These are phyloP conservation scores for Oncorhynchus keta DNA, from an alignment of 2,113 vertebrate species.

Conservation along the genomic window DNA sequence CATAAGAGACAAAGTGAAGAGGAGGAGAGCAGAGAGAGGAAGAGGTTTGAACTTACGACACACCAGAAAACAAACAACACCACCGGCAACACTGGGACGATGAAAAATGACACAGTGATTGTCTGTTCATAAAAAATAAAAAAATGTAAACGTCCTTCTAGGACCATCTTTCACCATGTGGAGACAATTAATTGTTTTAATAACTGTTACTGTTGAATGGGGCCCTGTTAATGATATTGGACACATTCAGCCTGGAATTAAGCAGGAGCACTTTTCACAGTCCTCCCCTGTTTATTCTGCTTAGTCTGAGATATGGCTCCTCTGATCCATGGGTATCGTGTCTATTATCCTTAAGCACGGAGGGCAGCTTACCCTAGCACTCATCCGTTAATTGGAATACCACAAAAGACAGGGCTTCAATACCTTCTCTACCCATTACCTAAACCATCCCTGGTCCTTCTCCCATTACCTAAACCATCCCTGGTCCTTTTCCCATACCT, in stretches of 20 bases:
- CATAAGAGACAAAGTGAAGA: constrained; percentile 69
- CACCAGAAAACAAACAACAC: constrained; percentile 61
- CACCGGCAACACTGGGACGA: constrained; percentile 47
- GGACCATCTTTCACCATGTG: constrained; percentile 20
- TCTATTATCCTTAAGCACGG: constrained; percentile 15
- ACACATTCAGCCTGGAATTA: constrained; percentile 24
- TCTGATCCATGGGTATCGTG: background rate
- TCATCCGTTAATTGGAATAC: background rate
- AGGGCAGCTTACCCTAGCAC: constrained; percentile 3
- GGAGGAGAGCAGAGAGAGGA: constrained; percentile 75
- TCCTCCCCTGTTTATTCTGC: constrained; percentile 14
- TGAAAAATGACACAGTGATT: constrained; percentile 70
- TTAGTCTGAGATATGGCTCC: background rate
- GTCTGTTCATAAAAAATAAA: background rate
- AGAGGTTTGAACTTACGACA: constrained; percentile 79
- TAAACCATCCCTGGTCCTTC: constrained; percentile 8
- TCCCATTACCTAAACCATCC: no score
- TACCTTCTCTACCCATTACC: constrained; percentile 25
- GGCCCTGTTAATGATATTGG: constrained; percentile 20
- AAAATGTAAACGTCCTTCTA: background rate
- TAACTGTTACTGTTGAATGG: constrained; percentile 33
- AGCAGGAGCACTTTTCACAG: background rate
- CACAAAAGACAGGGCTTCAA: background rate
- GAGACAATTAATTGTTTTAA: constrained; percentile 47
- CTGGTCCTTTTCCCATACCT: no score